Conservation (phyloP, 2,113 vertebrate genomes). For the Thunnus maccoyii region DNA sequence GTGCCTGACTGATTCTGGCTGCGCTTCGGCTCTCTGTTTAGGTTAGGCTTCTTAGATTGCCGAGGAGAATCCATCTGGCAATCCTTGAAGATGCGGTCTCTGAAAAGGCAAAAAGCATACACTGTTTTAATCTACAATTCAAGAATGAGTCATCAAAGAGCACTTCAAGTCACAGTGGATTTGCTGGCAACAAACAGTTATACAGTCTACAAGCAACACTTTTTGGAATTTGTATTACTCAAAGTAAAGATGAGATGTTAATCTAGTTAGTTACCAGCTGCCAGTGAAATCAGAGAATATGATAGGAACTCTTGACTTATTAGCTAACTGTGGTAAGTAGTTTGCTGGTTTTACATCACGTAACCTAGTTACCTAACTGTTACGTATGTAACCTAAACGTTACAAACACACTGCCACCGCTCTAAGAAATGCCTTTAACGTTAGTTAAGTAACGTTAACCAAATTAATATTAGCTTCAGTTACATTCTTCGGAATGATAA, state of each 20-base stretch:
- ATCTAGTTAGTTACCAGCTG: too few relatives aligned
- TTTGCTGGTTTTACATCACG: too few relatives aligned
- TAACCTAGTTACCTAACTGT: too few relatives aligned
- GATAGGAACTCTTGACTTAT: too few relatives aligned
- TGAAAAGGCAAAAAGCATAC: constrained; percentile 24
- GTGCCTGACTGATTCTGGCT: constrained; percentile 48
- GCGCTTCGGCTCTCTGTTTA: constrained; percentile 76
- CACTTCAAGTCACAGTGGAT: background rate
- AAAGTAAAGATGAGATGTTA: too few relatives aligned
- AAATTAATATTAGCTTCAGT: background rate
- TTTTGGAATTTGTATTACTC: too few relatives aligned
- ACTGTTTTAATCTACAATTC: background rate
- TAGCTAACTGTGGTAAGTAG: too few relatives aligned
- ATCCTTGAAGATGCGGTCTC: constrained; percentile 19
- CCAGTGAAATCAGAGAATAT: too few relatives aligned
- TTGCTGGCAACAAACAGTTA: too few relatives aligned
- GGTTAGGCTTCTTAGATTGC: constrained; percentile 68
- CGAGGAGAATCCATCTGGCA: constrained; percentile 79
- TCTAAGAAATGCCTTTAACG: too few relatives aligned
- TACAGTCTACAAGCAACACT: too few relatives aligned
- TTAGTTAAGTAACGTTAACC: background rate
- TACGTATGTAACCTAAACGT: background rate
- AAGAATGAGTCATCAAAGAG: background rate
- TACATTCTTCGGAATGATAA: rapidly evolving
- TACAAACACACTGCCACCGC: background rate